Evolutionary conservation across 2,888 invertebrate genomes (phyloP).

Genomic region (Aspidiotus rigidus): DNA sequence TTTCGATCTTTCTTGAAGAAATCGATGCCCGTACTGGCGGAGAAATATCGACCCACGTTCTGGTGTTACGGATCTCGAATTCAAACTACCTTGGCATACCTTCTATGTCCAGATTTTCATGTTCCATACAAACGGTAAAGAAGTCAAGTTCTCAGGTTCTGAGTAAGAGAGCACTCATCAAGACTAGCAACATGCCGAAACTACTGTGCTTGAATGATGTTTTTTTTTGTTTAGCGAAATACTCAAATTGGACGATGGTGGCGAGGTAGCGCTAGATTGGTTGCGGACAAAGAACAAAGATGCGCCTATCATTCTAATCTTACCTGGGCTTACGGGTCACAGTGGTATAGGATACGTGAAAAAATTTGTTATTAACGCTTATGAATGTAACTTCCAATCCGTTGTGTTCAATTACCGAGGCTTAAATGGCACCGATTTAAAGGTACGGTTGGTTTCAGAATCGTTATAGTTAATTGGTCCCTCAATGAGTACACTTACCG

Average conservation of each 20-base stretch:
- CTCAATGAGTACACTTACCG: too few species aligned
- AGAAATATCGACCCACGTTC: slow-evolving; percentile 69
- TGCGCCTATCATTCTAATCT: slow-evolving; percentile 58
- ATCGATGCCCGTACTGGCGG: slow-evolving; percentile 56
- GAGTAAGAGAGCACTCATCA: too few species aligned
- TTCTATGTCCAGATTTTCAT: slow-evolving; percentile 11
- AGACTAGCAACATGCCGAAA: too few species aligned
- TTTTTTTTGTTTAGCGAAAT: slow-evolving; percentile 49
- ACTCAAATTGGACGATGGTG: slow-evolving; percentile 60
- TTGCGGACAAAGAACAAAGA: slow-evolving; percentile 58
- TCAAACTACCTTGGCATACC: slow-evolving; percentile 63
- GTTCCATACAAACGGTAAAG: neutral
- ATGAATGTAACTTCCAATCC: slow-evolving; percentile 53
- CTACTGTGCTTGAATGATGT: too few species aligned
- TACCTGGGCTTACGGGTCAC: slow-evolving; percentile 70
- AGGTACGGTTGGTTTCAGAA: slow-evolving; percentile 42
- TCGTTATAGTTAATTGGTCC: too few species aligned
- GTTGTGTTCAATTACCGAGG: slow-evolving; percentile 74
- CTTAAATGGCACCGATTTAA: slow-evolving; percentile 61
- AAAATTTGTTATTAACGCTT: slow-evolving; percentile 61
- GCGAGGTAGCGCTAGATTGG: slow-evolving; percentile 72
- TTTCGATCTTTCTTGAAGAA: slow-evolving; percentile 55
- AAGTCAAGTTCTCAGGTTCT: too few species aligned
- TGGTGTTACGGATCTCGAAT: slow-evolving; percentile 71
- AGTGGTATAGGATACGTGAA: slow-evolving; percentile 72